phyloP scores from a whole-genome alignment of 2,888 invertebrate species.

The Plemyria rubiginata region DNA sequence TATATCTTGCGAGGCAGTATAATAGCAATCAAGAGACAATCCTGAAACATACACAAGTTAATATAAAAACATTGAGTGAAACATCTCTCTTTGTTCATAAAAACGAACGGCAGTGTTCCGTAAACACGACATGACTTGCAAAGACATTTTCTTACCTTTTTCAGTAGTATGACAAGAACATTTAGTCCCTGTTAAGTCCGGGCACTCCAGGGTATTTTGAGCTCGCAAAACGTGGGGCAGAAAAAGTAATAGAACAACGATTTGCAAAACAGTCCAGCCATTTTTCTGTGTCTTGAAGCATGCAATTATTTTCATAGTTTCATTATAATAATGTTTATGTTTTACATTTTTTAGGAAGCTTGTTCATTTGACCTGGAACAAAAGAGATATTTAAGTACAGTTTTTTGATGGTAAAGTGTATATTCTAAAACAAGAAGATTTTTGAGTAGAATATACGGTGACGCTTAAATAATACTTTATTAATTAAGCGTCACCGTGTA shows the following conservation, averaged over 20 bases:
- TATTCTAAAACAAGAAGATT: too few relatives aligned
- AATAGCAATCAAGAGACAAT: slow-evolving; percentile 94
- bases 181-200: slow-evolving; percentile 89
- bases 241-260: slow-evolving; percentile 75
- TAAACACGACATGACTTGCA: slow-evolving; percentile 27
- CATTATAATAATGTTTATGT: slow-evolving; percentile 67
- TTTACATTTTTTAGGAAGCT: slow-evolving; percentile 61
- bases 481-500: too few relatives aligned
- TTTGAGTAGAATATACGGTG: too few relatives aligned
- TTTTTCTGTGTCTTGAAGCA: slow-evolving; percentile 68
- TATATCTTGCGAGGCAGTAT: slow-evolving; percentile 90
- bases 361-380: slow-evolving; percentile 65
- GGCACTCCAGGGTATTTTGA: slow-evolving; percentile 86
- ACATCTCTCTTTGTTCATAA: slow-evolving; percentile 11
- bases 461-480: too few relatives aligned
- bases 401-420: not conserved
- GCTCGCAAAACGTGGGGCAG: slow-evolving; percentile 77
- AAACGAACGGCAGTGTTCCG: slow-evolving; percentile 4
- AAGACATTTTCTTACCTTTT: slow-evolving; percentile 86
- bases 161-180: slow-evolving; percentile 97
- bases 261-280: slow-evolving; percentile 70
- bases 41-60: slow-evolving; percentile 77
- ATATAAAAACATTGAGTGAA: slow-evolving; percentile 27
- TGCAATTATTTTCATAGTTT: slow-evolving; percentile 80
- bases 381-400: slow-evolving; percentile 33